Evolutionary conservation across 2,113 vertebrate genomes (phyloP).

Genomic region (Vireo altiloquus): DNA sequence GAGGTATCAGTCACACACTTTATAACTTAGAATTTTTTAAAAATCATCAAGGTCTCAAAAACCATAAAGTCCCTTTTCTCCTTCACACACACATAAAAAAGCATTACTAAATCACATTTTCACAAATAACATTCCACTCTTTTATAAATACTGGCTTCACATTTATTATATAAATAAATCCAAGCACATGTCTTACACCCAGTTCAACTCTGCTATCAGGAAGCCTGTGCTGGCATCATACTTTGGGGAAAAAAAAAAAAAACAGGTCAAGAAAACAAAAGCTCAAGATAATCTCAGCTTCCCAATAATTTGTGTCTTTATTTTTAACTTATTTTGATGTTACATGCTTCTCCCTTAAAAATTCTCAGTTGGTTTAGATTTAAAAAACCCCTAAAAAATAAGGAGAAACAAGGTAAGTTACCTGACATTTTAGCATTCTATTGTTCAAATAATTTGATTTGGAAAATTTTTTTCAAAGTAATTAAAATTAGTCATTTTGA

Average conservation of each 20-base stretch:
- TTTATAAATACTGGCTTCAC: not conserved
- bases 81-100: not conserved
- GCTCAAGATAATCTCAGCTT: not conserved
- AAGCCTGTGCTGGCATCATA: not conserved
- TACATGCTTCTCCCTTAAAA: not conserved
- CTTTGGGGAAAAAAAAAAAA: not conserved
- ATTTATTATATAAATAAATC: not conserved
- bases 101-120: not conserved
- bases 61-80: not conserved
- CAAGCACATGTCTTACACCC: not conserved
- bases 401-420: not conserved
- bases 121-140: not conserved
- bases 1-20: not conserved
- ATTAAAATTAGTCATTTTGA: not conserved
- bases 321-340: not conserved
- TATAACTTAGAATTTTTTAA: not conserved
- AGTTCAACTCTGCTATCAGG: not conserved
- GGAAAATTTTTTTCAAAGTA: not conserved
- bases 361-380: not conserved
- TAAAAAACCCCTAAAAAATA: not conserved
- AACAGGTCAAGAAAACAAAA: not conserved
- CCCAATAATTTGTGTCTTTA: not conserved
- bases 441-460: not conserved
- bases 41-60: not conserved
- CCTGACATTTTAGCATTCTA: not conserved